Evolutionary conservation across 2,113 vertebrate genomes (phyloP), one percentile per base, ranked within the genome.

Genomic region (Apodemus speciosus): DNA sequence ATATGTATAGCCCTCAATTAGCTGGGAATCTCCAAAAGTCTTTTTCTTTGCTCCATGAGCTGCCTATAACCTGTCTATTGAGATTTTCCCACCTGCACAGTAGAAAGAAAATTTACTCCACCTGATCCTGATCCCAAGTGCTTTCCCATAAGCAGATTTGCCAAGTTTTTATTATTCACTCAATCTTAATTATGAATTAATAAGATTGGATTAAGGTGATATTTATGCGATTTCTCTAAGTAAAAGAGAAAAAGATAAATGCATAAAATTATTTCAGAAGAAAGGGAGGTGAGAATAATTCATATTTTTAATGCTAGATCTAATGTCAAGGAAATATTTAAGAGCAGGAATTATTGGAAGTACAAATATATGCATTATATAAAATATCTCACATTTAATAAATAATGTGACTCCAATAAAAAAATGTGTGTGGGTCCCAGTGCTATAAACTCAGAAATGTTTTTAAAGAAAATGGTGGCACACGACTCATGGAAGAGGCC

Each of bases 301-400:
- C 21, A 86, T 27, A 51, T 85, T 85, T 49, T 66, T 53, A 86
- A 83, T 43, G 58, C 25, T 91, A 95, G 60, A 77, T 68, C 60
- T 0, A 66, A 21, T 83, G 11, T 53, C 62, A 93, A 91, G 32
- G 6, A 90, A 90, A 38, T 23, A 62, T 56, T 69, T 21, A 30
- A 18, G 72, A 15, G 3, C 32, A 0, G 81, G 16, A 0, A 3
- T 64, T 73, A 77, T 58, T 38, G 2, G 25, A 72, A 86, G 40
- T 11, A 40, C 68, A 87, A 80, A 27, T 88, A 58, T 32, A 46
- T 85, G 16, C 6, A 90, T 66, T 38, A 75, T 21, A 35, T 27
- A 81, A 68, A 79, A 86, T 53, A 27, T 71, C 27, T 46, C 10
- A 23, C 85, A 84, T 30, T 66, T 9, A 81, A 81, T 89, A 76